These are phyloP conservation scores for Meteorus sp. DNA, from an alignment of 1,140 invertebrate species.

Conservation along the genomic window DNA sequence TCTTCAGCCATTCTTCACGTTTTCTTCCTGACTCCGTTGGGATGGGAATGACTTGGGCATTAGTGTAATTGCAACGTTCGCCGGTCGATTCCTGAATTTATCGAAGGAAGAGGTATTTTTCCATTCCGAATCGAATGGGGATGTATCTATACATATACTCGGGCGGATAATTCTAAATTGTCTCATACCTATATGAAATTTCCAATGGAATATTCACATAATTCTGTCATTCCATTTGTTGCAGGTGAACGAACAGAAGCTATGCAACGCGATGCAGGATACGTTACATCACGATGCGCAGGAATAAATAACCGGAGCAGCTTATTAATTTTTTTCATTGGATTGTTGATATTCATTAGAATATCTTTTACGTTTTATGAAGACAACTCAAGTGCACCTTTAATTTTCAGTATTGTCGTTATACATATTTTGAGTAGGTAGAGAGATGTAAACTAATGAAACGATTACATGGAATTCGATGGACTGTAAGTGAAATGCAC, in stretches of 20 bases:
- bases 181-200: too few relatives aligned
- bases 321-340: conserved; percentile 6
- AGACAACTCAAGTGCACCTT: background rate
- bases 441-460: too few relatives aligned
- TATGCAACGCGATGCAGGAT: conserved; percentile 55
- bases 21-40: conserved; percentile 17
- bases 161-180: too few relatives aligned
- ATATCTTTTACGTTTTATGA: background rate
- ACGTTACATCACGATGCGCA: conserved; percentile 39
- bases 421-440: too few relatives aligned
- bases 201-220: too few relatives aligned
- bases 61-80: conserved; percentile 18
- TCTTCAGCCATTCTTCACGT: background rate
- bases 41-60: conserved; percentile 18
- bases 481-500: too few relatives aligned
- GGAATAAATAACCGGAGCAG: background rate
- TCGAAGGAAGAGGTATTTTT: background rate
- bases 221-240: conserved; percentile 24
- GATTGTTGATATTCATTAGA: conserved; percentile 1
- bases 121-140: too few relatives aligned
- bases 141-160: too few relatives aligned
- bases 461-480: too few relatives aligned
- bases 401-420: too few relatives aligned
- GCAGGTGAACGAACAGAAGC: conserved; percentile 57
- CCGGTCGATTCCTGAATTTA: background rate